Base-by-base conservation (phyloP, 2,888 invertebrate genomes). In the Digitonthophagus gazella region DNA sequence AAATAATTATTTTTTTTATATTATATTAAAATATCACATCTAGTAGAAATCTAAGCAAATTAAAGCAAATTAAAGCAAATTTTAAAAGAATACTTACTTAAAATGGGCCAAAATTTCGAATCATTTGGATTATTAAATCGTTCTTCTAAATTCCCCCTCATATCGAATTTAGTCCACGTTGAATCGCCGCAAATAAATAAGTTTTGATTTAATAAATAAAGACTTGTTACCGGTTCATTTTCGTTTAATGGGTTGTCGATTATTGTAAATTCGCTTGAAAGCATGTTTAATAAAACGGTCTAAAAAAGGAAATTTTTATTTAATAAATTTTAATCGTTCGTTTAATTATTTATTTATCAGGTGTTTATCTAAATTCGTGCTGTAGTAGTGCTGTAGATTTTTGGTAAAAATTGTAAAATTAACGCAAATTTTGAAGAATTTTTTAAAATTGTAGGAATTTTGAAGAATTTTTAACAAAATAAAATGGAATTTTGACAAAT, bases 251-350 rank as follows among this genome's bases (percentile, higher is more conserved):
- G 95, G 79, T 96, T 95, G 58, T 94, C 91, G 67, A 97, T 90
- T 0, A 93, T 88, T 8, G 93, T 87, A 77, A 93, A 95, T 83
- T 98, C 98, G 78, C 97, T 97, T 1, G 97, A 97, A 69, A 97
- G 85, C 86, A 96, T 94, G 78, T 97, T 96, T 15, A 97, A 86
- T 2, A 98, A 86, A 73, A 97, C 91, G 0, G 93, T 93, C 91
- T 92, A 82, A 69, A 85, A 83, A 68, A 68, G 69, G 61, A 57
- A 8, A 44, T n/a, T 8, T 8, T 44, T 8, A 6, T 8, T 44
- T 44, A 14, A 54, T n/a, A 54, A 54, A 54, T n/a, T 54, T 44
- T 65, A 58, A 14, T 54, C 54, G 11, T n/a, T n/a, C n/a, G n/a
- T n/a, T n/a, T 65, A 63, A 56, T 68, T 11, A 11, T 54, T 54